These are phyloP conservation scores for Poicephalus gulielmi DNA, from an alignment of 2,113 vertebrate genomes.

Conservation along the genomic window DNA sequence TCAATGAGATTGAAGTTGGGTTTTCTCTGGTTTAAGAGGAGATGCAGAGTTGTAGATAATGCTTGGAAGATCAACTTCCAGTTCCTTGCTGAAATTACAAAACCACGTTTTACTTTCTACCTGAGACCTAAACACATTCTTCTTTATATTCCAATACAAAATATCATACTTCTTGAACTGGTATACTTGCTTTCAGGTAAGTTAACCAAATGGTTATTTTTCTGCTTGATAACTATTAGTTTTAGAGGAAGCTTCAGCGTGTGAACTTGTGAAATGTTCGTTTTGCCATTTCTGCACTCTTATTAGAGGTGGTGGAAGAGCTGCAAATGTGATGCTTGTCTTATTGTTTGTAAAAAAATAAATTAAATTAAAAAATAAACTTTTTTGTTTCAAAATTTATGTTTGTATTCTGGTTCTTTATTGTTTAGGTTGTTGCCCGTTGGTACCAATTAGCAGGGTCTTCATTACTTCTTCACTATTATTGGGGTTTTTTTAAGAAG, in stretches of 20 bases:
- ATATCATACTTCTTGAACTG: background rate
- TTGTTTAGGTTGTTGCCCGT: background rate
- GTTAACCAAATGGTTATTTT: background rate
- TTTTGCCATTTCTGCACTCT: background rate
- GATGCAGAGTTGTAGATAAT: background rate
- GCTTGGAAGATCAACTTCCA: background rate
- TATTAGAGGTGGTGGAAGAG: background rate
- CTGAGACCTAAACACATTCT: background rate
- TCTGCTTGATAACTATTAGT: background rate
- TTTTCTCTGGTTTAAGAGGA: background rate
- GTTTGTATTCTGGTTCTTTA: background rate
- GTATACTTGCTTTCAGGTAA: background rate
- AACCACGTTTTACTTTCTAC: background rate
- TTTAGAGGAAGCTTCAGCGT: background rate
- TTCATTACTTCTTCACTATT: background rate
- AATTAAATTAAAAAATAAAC: too few species aligned
- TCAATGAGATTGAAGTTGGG: background rate
- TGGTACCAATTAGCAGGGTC: background rate
- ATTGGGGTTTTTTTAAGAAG: background rate
- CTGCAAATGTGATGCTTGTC: background rate
- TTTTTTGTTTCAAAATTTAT: background rate
- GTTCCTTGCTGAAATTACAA: background rate
- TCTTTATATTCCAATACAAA: background rate
- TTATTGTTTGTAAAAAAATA: background rate
- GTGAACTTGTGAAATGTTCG: background rate